phyloP scores from a whole-genome alignment of 2,888 invertebrate genomes.

The Apocheima hispidaria region DNA sequence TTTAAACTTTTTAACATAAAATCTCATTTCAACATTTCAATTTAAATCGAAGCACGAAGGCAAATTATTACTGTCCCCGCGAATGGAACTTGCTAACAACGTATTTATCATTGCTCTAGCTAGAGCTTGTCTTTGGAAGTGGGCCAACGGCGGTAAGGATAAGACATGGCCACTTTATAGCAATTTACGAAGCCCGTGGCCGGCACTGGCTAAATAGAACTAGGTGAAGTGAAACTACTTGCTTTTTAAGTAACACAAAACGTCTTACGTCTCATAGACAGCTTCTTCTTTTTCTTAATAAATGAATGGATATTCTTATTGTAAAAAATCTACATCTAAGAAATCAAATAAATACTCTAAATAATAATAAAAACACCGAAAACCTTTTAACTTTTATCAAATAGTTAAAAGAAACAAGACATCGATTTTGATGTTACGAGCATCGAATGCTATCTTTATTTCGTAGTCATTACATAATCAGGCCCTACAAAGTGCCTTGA shows the following conservation, averaged over 20 bases:
- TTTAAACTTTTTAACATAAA: not conserved
- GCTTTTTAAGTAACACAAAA: too few species aligned
- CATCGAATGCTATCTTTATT: slow-evolving; percentile 31
- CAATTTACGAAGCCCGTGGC: slow-evolving; percentile 29
- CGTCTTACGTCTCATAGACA: too few species aligned
- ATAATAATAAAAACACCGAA: not conserved
- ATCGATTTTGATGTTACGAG: not conserved
- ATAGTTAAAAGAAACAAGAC: not conserved
- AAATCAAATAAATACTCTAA: too few species aligned
- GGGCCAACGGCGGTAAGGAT: slow-evolving; percentile 30
- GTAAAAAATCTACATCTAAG: too few species aligned
- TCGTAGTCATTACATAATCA: slow-evolving; percentile 38
- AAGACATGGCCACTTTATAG: slow-evolving; percentile 26
- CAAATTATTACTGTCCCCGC: slow-evolving; percentile 35
- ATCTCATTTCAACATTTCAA: slow-evolving; percentile 18
- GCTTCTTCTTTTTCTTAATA: too few species aligned
- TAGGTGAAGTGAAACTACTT: slow-evolving; percentile 16
- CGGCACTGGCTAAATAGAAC: slow-evolving; percentile 24
- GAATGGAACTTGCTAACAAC: slow-evolving; percentile 34
- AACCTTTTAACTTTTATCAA: not conserved
- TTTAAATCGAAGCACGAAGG: slow-evolving; percentile 20
- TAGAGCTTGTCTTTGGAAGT: slow-evolving; percentile 33
- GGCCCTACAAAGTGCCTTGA: slow-evolving; percentile 41
- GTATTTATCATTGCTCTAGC: slow-evolving; percentile 39
- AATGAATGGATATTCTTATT: too few species aligned